Conservation (phyloP, 2,797 vertebrate species). For the Artibeus jamaicensis region DNA sequence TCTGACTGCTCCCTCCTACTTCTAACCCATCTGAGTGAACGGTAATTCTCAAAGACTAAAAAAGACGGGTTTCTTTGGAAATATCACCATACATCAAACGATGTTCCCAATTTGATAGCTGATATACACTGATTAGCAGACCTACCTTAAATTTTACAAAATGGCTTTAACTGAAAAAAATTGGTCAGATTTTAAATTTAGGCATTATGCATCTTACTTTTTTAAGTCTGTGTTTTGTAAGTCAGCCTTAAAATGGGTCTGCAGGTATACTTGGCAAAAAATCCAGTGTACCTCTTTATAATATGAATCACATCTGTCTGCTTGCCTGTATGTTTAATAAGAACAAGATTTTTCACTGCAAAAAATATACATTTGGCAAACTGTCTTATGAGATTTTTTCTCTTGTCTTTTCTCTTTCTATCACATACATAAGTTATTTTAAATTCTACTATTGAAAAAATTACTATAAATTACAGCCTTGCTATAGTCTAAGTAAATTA, state of each 20-base stretch:
- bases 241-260: conserved; percentile 17
- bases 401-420: neutral
- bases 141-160: neutral
- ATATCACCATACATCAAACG: neutral
- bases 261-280: neutral
- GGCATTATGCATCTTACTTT: neutral
- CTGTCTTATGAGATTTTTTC: neutral
- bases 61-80: neutral
- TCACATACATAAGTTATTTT: conserved; percentile 18
- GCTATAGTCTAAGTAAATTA: conserved; percentile 36
- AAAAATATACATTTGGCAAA: conserved; percentile 17
- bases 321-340: neutral
- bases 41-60: neutral
- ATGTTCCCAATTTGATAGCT: neutral
- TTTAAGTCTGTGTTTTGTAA: neutral
- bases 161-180: neutral
- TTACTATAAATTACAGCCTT: conserved; percentile 38
- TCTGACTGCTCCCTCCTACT: neutral
- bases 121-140: neutral
- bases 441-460: conserved; percentile 57
- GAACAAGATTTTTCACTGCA: neutral
- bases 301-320: neutral
- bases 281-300: neutral
- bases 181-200: neutral
- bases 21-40: neutral